phyloP scores from a whole-genome alignment of 2,888 invertebrate species.

The Drosophila meridiana region DNA sequence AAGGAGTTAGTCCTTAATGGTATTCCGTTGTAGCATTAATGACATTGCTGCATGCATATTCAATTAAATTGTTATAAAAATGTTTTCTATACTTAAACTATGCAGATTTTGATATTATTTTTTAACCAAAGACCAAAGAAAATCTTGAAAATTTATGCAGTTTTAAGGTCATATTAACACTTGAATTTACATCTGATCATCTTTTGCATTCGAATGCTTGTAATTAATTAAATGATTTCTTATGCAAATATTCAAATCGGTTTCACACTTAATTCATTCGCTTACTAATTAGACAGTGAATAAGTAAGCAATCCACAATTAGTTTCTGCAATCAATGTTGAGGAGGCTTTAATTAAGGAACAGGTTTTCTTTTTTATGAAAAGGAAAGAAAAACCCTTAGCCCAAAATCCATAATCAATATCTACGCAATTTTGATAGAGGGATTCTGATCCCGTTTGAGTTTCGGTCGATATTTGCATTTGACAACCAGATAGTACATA shows the following conservation, averaged over 20 bases:
- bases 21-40: constrained; percentile 33
- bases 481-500: constrained; percentile 50
- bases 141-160: neutral
- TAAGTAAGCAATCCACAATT: neutral
- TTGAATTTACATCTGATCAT: constrained; percentile 4
- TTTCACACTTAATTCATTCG: constrained; percentile 52
- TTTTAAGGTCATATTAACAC: neutral
- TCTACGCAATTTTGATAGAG: neutral
- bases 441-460: neutral
- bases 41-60: constrained; percentile 60
- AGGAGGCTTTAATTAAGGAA: neutral
- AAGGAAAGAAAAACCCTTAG: neutral
- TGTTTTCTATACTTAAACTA: neutral
- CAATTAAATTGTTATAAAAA: constrained; percentile 36
- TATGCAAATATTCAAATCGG: constrained; percentile 39
- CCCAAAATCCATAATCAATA: neutral
- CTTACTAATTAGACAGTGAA: constrained; percentile 35
- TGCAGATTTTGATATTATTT: neutral
- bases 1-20: constrained; percentile 36
- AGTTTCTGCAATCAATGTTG: neutral
- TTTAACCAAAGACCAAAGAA: neutral
- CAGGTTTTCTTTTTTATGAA: neutral
- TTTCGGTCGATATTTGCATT: constrained; percentile 34
- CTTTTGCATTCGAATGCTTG: constrained; percentile 15
- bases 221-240: constrained; percentile 30